phyloP scores from a whole-genome alignment of 2,113 vertebrate genomes.

The Esox niger region DNA sequence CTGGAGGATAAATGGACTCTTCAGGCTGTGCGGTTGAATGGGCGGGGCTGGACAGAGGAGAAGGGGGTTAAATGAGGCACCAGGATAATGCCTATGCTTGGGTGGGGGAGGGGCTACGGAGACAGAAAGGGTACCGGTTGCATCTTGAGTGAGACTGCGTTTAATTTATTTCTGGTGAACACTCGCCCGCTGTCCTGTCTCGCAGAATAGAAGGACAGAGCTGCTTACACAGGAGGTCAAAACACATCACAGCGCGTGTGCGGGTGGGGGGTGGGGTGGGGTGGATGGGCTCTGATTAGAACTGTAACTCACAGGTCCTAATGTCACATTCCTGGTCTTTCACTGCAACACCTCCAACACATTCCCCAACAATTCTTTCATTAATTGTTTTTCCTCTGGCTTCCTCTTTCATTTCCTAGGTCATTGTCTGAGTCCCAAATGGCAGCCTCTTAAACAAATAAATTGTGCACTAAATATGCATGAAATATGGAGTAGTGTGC shows the following conservation, averaged over 20 bases:
- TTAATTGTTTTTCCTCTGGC: constrained; percentile 2
- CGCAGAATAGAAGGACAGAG: background rate
- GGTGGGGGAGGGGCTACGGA: background rate
- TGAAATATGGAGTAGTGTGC: background rate
- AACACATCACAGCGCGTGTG: background rate
- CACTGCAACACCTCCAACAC: background rate
- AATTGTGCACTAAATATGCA: no score
- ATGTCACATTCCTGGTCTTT: background rate
- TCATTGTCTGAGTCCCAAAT: background rate
- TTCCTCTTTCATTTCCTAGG: constrained; percentile 44
- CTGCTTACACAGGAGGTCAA: background rate
- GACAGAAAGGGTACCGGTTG: background rate
- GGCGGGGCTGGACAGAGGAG: background rate
- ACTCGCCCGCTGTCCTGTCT: background rate
- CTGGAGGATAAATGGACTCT: constrained; percentile 4
- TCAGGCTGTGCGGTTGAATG: background rate
- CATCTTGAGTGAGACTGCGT: background rate
- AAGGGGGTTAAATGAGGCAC: background rate
- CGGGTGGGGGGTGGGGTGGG: background rate
- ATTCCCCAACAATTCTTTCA: background rate
- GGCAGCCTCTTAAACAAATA: no score
- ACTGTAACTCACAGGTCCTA: background rate
- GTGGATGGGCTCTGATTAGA: background rate
- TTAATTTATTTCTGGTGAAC: background rate
- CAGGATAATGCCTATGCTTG: background rate